Percentiles rank a stretch among this genome's conserved stretches.
Conservation (phyloP, 2,113 vertebrate genomes). For the Microcebus murinus region DNA sequence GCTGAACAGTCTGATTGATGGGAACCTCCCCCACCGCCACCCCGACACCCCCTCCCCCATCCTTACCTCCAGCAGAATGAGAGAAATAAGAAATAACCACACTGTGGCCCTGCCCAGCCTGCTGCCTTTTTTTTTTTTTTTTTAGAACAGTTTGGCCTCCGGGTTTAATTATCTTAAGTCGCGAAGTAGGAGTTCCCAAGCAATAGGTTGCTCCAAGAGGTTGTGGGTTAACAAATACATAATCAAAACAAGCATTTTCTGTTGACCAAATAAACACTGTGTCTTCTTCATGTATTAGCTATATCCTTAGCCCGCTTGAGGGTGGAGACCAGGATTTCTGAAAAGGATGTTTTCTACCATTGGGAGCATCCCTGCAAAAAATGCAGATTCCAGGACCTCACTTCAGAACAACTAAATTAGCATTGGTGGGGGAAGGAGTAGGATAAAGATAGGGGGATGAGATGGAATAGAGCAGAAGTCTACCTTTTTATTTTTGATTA, state of each 20-base stretch:
- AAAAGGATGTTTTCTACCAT: neutral
- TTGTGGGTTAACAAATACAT: neutral
- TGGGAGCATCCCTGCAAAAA: neutral
- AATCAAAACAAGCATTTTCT: neutral
- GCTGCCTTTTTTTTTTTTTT: neutral
- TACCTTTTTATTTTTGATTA: neutral
- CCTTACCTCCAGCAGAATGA: neutral
- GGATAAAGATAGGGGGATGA: neutral
- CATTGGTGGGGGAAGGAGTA: neutral
- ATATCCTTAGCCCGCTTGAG: neutral
- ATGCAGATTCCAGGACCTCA: neutral
- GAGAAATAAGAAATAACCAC: neutral
- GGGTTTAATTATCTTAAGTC: neutral
- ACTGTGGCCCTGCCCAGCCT: neutral
- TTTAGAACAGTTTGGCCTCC: neutral
- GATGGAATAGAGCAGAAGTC: neutral
- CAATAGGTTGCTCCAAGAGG: neutral
- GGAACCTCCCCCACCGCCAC: neutral
- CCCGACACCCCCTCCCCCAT: neutral
- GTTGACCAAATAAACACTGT: neutral
- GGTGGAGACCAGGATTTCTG: neutral
- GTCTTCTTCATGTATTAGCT: neutral
- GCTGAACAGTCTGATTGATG: too few relatives aligned
- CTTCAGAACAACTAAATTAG: neutral
- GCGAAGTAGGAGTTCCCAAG: neutral